Base-by-base conservation (phyloP, 2,888 invertebrate species). In the Gnatocerus cornutus region DNA sequence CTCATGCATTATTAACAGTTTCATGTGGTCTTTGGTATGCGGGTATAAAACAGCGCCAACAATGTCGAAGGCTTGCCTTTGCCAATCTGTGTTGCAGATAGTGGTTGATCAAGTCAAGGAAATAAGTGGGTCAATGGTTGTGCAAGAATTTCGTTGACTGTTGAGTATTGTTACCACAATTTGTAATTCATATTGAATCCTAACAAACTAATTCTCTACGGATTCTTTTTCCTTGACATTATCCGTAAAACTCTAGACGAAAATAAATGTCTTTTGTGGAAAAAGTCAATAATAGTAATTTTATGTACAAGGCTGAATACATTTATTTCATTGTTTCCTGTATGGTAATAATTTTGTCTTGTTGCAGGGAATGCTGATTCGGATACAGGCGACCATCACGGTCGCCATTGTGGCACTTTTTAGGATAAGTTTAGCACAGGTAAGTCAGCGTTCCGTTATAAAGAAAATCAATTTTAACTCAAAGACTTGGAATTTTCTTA, bases 301-400 rank as follows among this genome's bases (percentile, higher is more conserved):
- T 50, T 12, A 29, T 10, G 45, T 13, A 45, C 59, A 59, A 59
- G 59, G 46, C 7, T 45, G 29, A 13, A 30, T 29, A 45, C 27
- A n/a, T 29, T 50, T 39, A 12, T 29, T 14, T 59, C 10, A 55
- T 45, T 53, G 14, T 41, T 33, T 21, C 27, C 62, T 52, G 45
- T 8, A 8, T 29, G 37, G 63, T 59, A 37, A 48, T 81, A 79
- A 77, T 80, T 82, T 79, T 83, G 80, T 85, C 83, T 88, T 85
- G 85, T 89, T 87, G 75, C 89, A 91, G 91, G 88, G 89, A 86
- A 92, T 92, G 92, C 88, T 91, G 89, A 90, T 91, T 88, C 89
- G 91, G 88, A 88, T 90, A 88, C 85, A 87, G 89, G 89, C 90
- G 91, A 85, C 90, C 89, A 84, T 89, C 56, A 85, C 87, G 90